Evolutionary conservation across 2,888 invertebrate genomes (phyloP), one percentile per base, ranked within the genome.

Genomic region (Cylloceria caligata): DNA sequence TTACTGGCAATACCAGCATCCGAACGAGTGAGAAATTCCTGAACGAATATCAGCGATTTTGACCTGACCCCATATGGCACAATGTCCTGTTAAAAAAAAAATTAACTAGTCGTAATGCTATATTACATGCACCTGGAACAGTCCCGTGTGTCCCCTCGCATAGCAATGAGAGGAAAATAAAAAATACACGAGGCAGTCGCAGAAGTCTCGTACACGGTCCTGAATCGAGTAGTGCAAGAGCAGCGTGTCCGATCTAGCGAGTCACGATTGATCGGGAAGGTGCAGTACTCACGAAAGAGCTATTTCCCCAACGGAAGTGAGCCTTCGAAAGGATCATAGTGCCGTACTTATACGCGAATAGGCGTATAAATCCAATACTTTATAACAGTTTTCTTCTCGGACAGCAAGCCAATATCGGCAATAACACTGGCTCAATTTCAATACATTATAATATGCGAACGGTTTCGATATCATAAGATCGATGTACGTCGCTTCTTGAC

Each of bases 221-320:
- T 60, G 21, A 21, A 24, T 36, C 19, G 42, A 74, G 64, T 9
- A 30, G 55, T 16, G 55, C 30, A 16, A 30, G 52, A 45, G 42
- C 27, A 19, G 13, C n/a, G 16, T 62, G 11, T 13, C 36, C n/a
- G 49, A 36, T n/a, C 45, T 34, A n/a, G 78, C 69, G 21, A 74
- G 81, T 80, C 84, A 84, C 84, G 84, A 82, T 74, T 79, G 65
- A 55, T 55, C 47, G 71, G 69, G 71, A 74, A 76, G 68, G 60
- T 36, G 80, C 81, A 81, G 81, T 84, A 84, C 76, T 76, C 75
- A 64, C 68, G 76, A 68, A 68, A 68, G 67, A 79, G 79, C 80
- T 81, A 84, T 84, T 84, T 84, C 84, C 74, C 84, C 82, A 80
- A 77, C 83, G 79, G 76, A 81, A 71, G 81, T 79, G 76, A 79